Evolutionary conservation across 2,888 invertebrate species (phyloP), one percentile per base, ranked within the genome.

Genomic region (Pelosia muscerda): DNA sequence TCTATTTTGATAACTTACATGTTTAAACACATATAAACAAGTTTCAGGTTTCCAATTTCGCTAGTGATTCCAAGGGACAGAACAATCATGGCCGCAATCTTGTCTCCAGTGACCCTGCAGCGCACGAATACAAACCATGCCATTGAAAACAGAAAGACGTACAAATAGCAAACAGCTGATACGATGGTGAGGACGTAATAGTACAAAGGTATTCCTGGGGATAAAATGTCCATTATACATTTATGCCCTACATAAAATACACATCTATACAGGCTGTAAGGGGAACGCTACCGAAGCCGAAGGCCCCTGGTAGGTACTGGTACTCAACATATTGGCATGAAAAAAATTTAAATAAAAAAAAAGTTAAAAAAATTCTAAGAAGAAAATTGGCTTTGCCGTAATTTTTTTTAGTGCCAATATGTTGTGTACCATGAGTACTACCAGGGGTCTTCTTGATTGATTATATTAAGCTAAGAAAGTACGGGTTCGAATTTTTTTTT

Each of bases 41-140:
- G 72, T 55, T 87, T 87, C 1, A 81, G 64, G 6, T 77, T 76
- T 2, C 84, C 84, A 1, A 85, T 84, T 49, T 83, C 75, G 61
- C 85, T 81, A 56, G 81, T 66, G 19, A 85, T 73, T 0, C 81
- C 81, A 0, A 86, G 77, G 0, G 86, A 86, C 6, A 85, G 66
- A 19, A 84, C 77, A 13, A 84, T 72, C 66, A 86, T 79, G 22
- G 81, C 79, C 0, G 78, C 72, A 2, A 84, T 64, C 57, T 78
- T 28, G 53, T 85, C 81, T 0, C 77, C 79, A 5, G 82, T 82
- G 53, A 79, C 62, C 10, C 70, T 70, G 55, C 73, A 74, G 13
- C 77, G 78, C 69, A 72, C 76, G 72, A 83, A 83, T 9, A 88
- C 84, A 62, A 79, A 87, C 86, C 86, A 88, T 0, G 69, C 22